Conservation (phyloP, 1,140 invertebrate genomes). For the Aleiodes sp. region DNA sequence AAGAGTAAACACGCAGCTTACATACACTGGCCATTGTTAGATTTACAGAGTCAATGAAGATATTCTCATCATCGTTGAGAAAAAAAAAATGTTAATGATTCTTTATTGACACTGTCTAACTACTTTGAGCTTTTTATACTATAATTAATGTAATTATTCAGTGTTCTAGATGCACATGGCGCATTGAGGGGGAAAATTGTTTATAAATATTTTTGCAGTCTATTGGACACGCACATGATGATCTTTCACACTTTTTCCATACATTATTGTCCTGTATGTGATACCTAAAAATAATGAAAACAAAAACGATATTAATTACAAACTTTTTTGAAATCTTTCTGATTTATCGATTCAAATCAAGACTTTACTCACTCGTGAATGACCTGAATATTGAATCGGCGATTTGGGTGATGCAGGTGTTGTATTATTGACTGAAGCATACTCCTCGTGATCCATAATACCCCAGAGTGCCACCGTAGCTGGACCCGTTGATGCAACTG, state of each 20-base stretch:
- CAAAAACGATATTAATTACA: background rate
- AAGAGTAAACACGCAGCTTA: background rate
- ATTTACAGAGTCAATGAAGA: background rate
- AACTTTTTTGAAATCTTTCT: too few species aligned
- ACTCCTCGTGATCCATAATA: constrained; percentile 62
- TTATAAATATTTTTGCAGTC: constrained; percentile 36
- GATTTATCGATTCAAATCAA: constrained; percentile 25
- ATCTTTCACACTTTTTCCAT: constrained; percentile 20
- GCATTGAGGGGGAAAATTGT: constrained; percentile 13
- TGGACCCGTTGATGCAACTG: constrained; percentile 55
- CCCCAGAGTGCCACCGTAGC: constrained; percentile 59
- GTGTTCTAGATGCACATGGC: constrained; percentile 1
- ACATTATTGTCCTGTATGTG: constrained; percentile 56
- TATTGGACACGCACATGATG: constrained; percentile 7
- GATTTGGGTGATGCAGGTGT: constrained; percentile 32
- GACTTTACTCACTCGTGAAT: constrained; percentile 53
- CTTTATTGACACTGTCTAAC: constrained; percentile 14
- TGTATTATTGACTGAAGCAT: constrained; percentile 38
- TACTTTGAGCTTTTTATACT: constrained; percentile 7
- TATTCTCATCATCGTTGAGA: background rate
- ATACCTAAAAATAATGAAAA: constrained; percentile 49
- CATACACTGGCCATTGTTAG: background rate
- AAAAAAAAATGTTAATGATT: background rate
- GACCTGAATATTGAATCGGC: constrained; percentile 54
- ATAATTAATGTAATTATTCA: constrained; percentile 17